Evolutionary conservation across 37 sponge, comb jelly and placozoan species (phyloP).

Genomic region (Dysidea cf. avara): DNA sequence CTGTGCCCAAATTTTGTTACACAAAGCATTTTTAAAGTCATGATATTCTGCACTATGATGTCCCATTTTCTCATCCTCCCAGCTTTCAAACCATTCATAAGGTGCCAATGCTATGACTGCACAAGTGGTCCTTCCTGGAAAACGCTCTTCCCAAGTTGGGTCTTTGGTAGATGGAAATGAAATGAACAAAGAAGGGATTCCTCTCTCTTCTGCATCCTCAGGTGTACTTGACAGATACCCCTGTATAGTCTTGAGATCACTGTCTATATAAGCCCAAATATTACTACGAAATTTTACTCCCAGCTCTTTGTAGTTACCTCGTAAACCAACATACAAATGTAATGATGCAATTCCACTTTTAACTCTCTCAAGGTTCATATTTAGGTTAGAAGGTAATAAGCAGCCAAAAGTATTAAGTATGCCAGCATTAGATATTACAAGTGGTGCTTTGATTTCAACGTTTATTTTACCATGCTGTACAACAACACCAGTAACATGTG

Average conservation of each 20-base stretch:
- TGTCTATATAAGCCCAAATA: slow-evolving; percentile 69
- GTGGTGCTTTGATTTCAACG: slow-evolving; percentile 68
- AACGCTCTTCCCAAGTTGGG: slow-evolving; percentile 74
- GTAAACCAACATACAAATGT: slow-evolving; percentile 83
- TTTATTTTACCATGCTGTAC: slow-evolving; percentile 69
- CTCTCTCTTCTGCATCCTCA: slow-evolving; percentile 42
- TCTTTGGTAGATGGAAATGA: slow-evolving; percentile 95
- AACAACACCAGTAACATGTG: slow-evolving; percentile 59
- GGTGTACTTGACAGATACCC: slow-evolving; percentile 25
- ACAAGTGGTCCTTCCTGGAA: slow-evolving; percentile 80
- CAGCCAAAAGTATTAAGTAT: slow-evolving; percentile 59
- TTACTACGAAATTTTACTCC: slow-evolving; percentile 62
- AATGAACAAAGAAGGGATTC: slow-evolving; percentile 77
- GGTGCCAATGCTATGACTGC: slow-evolving; percentile 68
- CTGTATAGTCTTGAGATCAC: slow-evolving; percentile 25
- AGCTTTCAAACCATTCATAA: slow-evolving; percentile 83
- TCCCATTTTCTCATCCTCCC: slow-evolving; percentile 60
- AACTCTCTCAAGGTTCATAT: no score
- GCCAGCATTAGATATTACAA: slow-evolving; percentile 87
- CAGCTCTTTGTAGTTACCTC: slow-evolving; percentile 76
- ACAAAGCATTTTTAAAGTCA: slow-evolving; percentile 64
- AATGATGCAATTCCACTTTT: slow-evolving; percentile 63
- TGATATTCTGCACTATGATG: slow-evolving; percentile 81
- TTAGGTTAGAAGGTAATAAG: slow-evolving; percentile 44
- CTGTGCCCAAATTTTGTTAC: slow-evolving; percentile 64